Conservation (phyloP, 1,140 invertebrate genomes). For the Oryzaephilus surinamensis region DNA sequence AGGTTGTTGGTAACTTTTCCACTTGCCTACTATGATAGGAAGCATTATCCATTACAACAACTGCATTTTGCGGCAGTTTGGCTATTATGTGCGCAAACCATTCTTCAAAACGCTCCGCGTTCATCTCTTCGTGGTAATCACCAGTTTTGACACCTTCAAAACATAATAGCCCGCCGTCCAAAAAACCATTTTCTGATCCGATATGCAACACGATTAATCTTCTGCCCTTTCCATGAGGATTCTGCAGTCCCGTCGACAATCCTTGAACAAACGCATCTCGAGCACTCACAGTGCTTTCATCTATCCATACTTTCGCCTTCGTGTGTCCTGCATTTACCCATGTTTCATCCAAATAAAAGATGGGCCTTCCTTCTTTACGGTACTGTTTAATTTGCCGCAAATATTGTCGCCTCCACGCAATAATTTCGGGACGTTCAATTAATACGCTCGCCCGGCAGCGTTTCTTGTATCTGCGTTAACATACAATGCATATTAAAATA, state of each 20-base stretch:
- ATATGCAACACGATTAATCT: conserved; percentile 26
- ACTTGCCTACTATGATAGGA: background rate
- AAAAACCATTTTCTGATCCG: conserved; percentile 24
- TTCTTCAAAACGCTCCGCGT: background rate
- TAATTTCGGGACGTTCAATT: conserved; percentile 5
- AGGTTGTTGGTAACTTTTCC: background rate
- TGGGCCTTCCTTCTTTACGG: conserved; percentile 2
- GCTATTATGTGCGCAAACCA: background rate
- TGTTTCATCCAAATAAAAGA: conserved; percentile 15
- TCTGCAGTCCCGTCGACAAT: conserved; percentile 23
- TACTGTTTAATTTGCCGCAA: conserved; percentile 4
- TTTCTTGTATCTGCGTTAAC: too few relatives aligned
- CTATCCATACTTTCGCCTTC: conserved; percentile 12
- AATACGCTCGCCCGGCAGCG: too few relatives aligned
- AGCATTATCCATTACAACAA: background rate
- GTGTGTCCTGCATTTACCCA: conserved; percentile 16
- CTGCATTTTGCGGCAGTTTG: background rate
- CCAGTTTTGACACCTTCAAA: conserved; percentile 3
- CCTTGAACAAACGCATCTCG: conserved; percentile 16
- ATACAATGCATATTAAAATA: too few relatives aligned
- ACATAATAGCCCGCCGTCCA: conserved; percentile 14
- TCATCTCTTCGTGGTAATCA: background rate
- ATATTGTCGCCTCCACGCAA: conserved; percentile 8
- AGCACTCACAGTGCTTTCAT: background rate
- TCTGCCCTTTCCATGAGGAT: conserved; percentile 24